Base-by-base conservation (phyloP, 2,113 vertebrate genomes). In the Spheniscus mendiculus region DNA sequence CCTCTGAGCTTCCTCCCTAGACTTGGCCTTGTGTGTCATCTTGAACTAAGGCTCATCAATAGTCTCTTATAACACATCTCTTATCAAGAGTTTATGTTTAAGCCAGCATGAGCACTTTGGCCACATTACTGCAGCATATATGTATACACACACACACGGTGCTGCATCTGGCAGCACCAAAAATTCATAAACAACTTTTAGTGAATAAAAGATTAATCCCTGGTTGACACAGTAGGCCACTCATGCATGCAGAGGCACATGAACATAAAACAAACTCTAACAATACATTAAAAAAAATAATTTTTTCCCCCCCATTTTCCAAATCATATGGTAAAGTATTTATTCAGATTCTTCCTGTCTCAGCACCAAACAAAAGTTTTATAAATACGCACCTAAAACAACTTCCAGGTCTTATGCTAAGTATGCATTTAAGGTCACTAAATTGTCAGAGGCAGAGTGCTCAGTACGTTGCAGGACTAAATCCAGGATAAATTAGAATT, bases 131-230 rank as follows among this genome's bases (percentile, higher is more conserved):
- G 34, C 5, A 7, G n/a, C 34, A 27, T 13, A 22, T 15, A 30
- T 25, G 10, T 4, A 17, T 2, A 29, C 27, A 53, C 6, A 44
- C 1, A 45, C 12, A 61, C 20, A 36, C 0, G 1, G 32, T 21
- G 19, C 34, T 67, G 16, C 49, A 22, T 45, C 61, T n/a, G 10
- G 27, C 16, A 70, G 42, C 12, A 44, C 14, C 52, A 49, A 67
- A 83, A 66, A 44, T 34, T 55, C 58, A 30, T 10, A 27, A 34
- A 15, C 32, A 76, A 12, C 10, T 65, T 78, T 6, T 22, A 45
- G 8, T 11, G 25, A 81, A 56, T 45, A 53, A 36, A 59, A 66
- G 32, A 78, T 66, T 44, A 66, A 66, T 30, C 14, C 23, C 45
- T 50, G 23, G 23, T 59, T 66, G 71, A 36, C 65, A 49, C 22